Conservation (phyloP, 2,888 invertebrate genomes). For the Philhelius pedissequus region DNA sequence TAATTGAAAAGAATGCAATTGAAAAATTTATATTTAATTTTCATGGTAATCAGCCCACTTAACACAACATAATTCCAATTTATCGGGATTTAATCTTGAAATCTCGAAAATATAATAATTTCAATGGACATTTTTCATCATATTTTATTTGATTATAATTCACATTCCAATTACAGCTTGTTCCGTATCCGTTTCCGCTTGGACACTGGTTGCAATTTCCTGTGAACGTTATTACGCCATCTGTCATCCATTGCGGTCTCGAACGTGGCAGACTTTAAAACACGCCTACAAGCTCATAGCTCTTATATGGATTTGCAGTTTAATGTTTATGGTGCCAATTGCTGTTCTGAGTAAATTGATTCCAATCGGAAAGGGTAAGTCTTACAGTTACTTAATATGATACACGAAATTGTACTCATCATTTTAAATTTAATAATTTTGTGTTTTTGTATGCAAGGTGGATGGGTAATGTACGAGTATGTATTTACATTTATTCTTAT, state of each 20-base stretch:
- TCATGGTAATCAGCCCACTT: neutral
- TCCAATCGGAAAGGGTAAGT: slow-evolving; percentile 77
- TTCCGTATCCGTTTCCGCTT: slow-evolving; percentile 86
- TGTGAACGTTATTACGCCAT: slow-evolving; percentile 87
- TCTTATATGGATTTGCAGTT: slow-evolving; percentile 82
- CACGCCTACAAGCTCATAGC: slow-evolving; percentile 85
- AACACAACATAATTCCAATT: neutral
- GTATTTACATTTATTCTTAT: no score
- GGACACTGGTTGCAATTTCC: slow-evolving; percentile 86
- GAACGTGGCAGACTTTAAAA: slow-evolving; percentile 85
- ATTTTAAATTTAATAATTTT: neutral
- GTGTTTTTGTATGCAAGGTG: neutral
- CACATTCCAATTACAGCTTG: slow-evolving; percentile 80
- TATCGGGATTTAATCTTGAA: neutral
- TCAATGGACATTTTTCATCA: neutral
- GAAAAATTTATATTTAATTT: neutral
- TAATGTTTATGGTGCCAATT: slow-evolving; percentile 83
- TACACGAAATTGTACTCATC: neutral
- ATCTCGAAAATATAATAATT: neutral
- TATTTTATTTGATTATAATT: neutral
- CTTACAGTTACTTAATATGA: neutral
- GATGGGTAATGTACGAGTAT: neutral
- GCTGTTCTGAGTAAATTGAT: slow-evolving; percentile 80
- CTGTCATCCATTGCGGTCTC: slow-evolving; percentile 84
- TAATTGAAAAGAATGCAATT: neutral